Conservation (phyloP, 2,113 vertebrate genomes). For the Phyllostomus hastatus region DNA sequence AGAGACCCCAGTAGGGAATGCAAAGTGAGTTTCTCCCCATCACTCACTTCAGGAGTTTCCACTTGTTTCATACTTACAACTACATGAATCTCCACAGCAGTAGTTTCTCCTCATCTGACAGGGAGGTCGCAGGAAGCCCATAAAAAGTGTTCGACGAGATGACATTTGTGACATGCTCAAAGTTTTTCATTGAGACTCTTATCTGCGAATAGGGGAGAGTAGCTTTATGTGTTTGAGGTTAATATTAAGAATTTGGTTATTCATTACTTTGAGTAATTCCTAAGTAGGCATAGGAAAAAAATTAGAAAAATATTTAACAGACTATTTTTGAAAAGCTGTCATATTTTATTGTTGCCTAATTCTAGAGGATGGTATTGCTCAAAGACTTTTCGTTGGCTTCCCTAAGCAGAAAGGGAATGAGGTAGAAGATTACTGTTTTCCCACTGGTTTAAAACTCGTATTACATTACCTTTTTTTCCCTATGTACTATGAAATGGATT, state of each 20-base stretch:
- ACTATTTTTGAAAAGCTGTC: background rate
- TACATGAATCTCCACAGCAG: background rate
- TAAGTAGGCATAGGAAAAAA: background rate
- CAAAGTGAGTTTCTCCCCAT: background rate
- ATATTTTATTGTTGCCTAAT: background rate
- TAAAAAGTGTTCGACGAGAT: background rate
- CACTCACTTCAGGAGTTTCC: background rate
- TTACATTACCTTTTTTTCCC: background rate
- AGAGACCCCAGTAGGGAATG: background rate
- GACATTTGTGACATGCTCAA: background rate
- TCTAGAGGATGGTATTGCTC: background rate
- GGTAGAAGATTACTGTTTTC: background rate
- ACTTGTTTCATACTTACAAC: background rate
- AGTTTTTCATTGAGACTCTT: background rate
- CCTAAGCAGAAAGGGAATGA: background rate
- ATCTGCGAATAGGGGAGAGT: background rate
- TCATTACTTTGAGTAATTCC: background rate
- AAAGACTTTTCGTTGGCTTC: background rate
- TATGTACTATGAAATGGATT: background rate
- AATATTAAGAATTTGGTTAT: conserved; percentile 31
- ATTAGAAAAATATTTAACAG: background rate
- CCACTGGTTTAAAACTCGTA: background rate
- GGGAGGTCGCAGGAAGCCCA: background rate
- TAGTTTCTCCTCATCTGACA: background rate
- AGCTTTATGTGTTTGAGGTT: background rate